Evolutionary conservation across 2,113 vertebrate species (phyloP).

Genomic region (Menura novaehollandiae): DNA sequence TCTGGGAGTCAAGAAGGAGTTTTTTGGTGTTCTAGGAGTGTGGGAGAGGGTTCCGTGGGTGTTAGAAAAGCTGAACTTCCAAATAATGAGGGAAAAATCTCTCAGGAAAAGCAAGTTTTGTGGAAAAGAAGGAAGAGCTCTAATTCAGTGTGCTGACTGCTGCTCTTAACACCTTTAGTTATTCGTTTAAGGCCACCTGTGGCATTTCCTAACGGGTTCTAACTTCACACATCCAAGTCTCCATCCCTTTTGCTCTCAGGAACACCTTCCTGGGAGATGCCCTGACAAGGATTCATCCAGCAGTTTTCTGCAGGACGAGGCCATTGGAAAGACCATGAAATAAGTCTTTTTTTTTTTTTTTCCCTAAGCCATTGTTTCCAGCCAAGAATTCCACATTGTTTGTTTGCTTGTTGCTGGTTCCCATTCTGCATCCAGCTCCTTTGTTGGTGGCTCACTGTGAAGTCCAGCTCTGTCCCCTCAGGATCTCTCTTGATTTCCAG

Average conservation of each 20-base stretch:
- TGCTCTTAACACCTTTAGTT: background rate
- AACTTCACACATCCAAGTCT: accelerated
- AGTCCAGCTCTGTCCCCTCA: conserved; percentile 28
- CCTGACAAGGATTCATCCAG: background rate
- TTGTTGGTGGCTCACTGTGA: conserved; percentile 38
- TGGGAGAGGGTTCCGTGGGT: accelerated
- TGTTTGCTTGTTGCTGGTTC: background rate
- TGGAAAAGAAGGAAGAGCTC: background rate
- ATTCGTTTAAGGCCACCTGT: background rate
- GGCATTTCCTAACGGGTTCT: background rate
- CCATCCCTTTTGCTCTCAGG: background rate
- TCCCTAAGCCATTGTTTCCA: background rate
- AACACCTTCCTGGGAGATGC: background rate
- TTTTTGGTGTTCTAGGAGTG: background rate
- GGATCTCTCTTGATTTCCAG: conserved; percentile 33
- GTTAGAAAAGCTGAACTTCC: background rate
- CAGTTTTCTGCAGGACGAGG: background rate
- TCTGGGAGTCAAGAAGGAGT: background rate
- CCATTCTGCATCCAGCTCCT: background rate
- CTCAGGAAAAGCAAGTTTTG: background rate
- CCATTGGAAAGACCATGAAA: background rate
- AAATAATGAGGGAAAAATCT: too few species aligned
- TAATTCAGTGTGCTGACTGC: background rate
- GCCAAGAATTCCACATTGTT: conserved; percentile 15
- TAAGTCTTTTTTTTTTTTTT: background rate